phyloP scores from a whole-genome alignment of 2,888 invertebrate genomes.

The Megastigmus dorsalis region DNA sequence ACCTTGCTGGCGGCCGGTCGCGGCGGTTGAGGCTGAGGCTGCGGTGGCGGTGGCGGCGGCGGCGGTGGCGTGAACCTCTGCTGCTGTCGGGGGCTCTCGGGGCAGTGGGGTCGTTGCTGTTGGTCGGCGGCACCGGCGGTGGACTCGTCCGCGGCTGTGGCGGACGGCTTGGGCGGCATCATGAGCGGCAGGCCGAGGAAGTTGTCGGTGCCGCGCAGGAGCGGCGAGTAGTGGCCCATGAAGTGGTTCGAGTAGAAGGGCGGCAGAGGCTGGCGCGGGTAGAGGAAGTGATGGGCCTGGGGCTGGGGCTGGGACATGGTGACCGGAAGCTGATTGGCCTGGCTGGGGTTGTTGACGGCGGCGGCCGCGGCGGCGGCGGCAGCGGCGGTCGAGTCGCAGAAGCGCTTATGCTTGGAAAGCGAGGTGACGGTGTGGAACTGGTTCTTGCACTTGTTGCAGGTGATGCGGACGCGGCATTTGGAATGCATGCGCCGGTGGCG shows the following conservation, averaged over 20 bases:
- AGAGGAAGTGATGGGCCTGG: constrained; percentile 76
- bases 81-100: no score
- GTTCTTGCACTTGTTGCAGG: constrained; percentile 95
- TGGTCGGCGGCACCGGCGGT: constrained; percentile 69
- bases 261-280: constrained; percentile 77
- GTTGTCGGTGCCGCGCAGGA: constrained; percentile 77
- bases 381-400: constrained; percentile 89
- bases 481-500: constrained; percentile 99
- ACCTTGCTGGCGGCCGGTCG: constrained; percentile 76
- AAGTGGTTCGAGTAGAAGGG: constrained; percentile 79
- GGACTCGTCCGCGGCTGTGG: neutral
- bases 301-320: constrained; percentile 76
- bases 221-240: constrained; percentile 78
- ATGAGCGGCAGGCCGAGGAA: constrained; percentile 80
- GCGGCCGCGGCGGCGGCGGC: constrained; percentile 73
- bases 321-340: constrained; percentile 74
- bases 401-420: constrained; percentile 95
- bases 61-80: no score
- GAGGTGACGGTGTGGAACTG: constrained; percentile 94
- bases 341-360: constrained; percentile 75
- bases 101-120: constrained; percentile 56
- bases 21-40: constrained; percentile 10
- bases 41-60: constrained; percentile 51
- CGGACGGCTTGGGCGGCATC: constrained; percentile 77
- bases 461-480: constrained; percentile 94